These are phyloP conservation scores for Acanthiza pusilla DNA, from an alignment of 2,797 vertebrate species.

Conservation along the genomic window DNA sequence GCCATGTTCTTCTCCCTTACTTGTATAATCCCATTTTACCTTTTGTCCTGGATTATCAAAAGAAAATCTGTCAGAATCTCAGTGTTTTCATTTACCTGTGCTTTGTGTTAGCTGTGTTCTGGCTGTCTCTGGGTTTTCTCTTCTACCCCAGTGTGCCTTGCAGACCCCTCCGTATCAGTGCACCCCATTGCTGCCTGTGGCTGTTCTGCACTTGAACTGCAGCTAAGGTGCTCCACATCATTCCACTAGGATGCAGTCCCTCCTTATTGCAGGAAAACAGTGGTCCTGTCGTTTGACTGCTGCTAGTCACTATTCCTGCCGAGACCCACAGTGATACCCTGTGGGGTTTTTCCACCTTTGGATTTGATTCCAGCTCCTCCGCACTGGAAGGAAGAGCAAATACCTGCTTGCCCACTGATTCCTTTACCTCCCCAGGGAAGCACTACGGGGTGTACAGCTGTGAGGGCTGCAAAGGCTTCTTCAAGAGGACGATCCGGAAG, in stretches of 20 bases:
- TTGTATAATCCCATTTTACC: background rate
- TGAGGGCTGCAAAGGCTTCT: constrained; percentile 96
- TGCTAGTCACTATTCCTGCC: background rate
- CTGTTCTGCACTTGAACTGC: background rate
- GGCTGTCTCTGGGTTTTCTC: background rate
- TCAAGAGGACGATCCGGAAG: constrained; percentile 92
- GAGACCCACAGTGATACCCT: background rate
- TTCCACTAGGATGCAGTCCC: background rate
- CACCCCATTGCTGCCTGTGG: background rate
- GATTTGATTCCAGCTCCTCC: background rate
- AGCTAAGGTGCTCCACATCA: background rate
- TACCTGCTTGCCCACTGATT: background rate
- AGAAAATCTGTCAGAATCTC: background rate
- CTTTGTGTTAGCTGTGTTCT: background rate
- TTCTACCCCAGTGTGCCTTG: background rate
- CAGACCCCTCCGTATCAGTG: background rate
- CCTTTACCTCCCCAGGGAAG: constrained; percentile 79
- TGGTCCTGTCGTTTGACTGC: background rate
- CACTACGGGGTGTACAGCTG: constrained; percentile 93
- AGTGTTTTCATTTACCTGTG: background rate
- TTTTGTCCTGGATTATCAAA: background rate
- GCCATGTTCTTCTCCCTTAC: background rate
- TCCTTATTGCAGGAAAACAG: background rate
- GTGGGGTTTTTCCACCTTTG: background rate
- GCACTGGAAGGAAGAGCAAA: fast-evolving